These are phyloP conservation scores for Tychaedon coryphoeus DNA, from an alignment of 2,113 vertebrate species.

Conservation along the genomic window DNA sequence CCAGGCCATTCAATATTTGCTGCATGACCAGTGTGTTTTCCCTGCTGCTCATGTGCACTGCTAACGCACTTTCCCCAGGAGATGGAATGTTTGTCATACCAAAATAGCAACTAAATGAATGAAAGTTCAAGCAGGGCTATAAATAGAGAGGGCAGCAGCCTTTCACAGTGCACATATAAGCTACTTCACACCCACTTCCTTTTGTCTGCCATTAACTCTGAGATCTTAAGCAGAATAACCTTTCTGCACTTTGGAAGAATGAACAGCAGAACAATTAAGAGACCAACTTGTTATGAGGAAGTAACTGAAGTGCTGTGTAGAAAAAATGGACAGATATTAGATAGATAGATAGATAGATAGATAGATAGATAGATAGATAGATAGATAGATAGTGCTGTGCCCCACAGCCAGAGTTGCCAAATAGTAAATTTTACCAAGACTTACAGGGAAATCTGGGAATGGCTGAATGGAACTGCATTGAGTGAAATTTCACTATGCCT, in stretches of 20 bases:
- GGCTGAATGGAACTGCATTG: background rate
- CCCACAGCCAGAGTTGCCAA: background rate
- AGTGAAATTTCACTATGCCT: background rate
- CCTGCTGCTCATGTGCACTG: background rate
- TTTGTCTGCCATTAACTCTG: constrained; percentile 56
- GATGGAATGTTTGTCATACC: constrained; percentile 46
- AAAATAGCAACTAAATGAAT: constrained; percentile 71
- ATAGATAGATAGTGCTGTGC: background rate
- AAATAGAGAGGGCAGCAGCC: constrained; percentile 59
- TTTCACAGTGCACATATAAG: background rate
- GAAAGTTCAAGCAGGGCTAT: constrained; percentile 69
- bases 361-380: background rate
- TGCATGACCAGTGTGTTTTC: background rate
- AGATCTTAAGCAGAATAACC: constrained; percentile 52
- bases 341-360: background rate
- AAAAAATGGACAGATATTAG: background rate
- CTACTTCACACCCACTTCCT: constrained; percentile 60
- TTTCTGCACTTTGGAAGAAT: constrained; percentile 47
- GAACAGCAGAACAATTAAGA: constrained; percentile 45
- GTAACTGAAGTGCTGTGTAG: background rate
- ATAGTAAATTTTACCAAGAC: background rate
- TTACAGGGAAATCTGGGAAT: background rate
- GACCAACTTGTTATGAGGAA: constrained; percentile 1
- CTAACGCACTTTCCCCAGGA: constrained; percentile 57
- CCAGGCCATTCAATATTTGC: constrained; percentile 35